Evolutionary conservation across 2,113 vertebrate genomes (phyloP).

Genomic region (Pundamilia nyererei): DNA sequence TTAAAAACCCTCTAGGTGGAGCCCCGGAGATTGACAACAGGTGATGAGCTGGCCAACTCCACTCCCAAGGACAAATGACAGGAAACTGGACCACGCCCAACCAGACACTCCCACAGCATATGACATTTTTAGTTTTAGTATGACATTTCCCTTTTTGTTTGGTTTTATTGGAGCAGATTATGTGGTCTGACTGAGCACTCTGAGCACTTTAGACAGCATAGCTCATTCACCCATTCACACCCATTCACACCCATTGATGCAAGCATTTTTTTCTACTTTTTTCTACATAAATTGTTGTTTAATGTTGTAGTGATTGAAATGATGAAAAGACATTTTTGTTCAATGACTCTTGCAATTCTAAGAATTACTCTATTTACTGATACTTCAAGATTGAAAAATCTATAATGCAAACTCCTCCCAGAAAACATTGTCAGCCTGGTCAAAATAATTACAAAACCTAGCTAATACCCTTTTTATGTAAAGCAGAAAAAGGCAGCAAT

Average conservation of each 20-base stretch:
- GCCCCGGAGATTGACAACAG: not conserved
- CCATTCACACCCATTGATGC: not conserved
- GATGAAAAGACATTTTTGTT: not conserved
- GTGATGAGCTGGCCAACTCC: no score
- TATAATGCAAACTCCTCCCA: not conserved
- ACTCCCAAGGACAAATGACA: no score
- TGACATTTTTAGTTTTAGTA: not conserved
- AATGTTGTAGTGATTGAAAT: not conserved
- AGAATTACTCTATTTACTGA: not conserved
- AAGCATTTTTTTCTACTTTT: not conserved
- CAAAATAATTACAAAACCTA: not conserved
- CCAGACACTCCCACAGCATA: no score
- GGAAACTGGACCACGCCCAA: no score
- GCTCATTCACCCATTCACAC: not conserved
- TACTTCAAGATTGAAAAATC: not conserved
- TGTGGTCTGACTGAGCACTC: not conserved
- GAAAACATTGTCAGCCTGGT: not conserved
- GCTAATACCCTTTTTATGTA: not conserved
- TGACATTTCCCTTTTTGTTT: not conserved
- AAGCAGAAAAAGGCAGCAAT: not conserved
- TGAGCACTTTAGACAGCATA: not conserved
- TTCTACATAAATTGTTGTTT: not conserved
- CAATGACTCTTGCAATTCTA: not conserved
- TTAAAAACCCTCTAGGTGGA: no score
- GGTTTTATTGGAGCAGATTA: not conserved